Conservation (phyloP, 1,140 invertebrate genomes). For the Caenorhabditis latens region DNA sequence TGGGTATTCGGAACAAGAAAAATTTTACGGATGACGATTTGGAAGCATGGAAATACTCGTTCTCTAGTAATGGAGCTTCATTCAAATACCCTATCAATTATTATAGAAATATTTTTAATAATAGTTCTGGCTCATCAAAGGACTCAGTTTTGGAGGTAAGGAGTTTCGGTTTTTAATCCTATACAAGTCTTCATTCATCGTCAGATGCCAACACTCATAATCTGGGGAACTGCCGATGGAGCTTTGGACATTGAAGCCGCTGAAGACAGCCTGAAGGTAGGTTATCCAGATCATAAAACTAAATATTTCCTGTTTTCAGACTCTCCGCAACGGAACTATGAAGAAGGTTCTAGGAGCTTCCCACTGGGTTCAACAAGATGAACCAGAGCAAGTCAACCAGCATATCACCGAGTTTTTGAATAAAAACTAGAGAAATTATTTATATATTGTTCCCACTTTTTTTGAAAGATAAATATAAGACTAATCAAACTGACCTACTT, state of each 20-base stretch:
- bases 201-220: conserved; percentile 81
- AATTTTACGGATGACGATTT: conserved; percentile 81
- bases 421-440: background rate
- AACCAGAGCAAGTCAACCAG: conserved; percentile 81
- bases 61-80: conserved; percentile 74
- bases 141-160: conserved; percentile 7
- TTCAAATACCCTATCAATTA: conserved; percentile 45
- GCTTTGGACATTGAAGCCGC: conserved; percentile 82
- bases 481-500: no score
- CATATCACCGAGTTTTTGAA: conserved; percentile 5
- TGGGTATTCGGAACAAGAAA: conserved; percentile 70
- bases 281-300: background rate
- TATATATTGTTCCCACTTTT: no score
- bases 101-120: conserved; percentile 28
- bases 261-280: conserved; percentile 82
- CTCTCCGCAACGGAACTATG: conserved; percentile 82
- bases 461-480: no score
- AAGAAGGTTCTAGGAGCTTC: conserved; percentile 83
- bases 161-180: background rate
- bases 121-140: background rate
- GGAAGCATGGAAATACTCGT: conserved; percentile 86
- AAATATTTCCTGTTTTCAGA: conserved; percentile 24
- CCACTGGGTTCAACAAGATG: conserved; percentile 87
- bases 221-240: conserved; percentile 83
- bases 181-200: no score